Evolutionary conservation across 2,888 invertebrate species (phyloP), one percentile per base, ranked within the genome.

Genomic region (Epistrophella euchroma): DNA sequence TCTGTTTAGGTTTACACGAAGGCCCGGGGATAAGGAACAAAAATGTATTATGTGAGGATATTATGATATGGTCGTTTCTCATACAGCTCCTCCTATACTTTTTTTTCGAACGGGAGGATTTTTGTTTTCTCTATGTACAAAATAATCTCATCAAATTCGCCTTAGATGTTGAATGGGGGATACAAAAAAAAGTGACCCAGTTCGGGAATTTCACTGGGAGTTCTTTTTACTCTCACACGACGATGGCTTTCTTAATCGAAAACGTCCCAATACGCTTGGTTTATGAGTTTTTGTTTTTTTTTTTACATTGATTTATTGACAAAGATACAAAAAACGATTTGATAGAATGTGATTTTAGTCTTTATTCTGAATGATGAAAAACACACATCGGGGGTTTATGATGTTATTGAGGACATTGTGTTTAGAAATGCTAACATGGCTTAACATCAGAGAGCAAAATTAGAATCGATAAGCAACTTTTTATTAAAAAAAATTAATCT

Each of bases 251-350:
- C 60, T 71, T 47, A 81, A 79, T 79, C 84, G 71, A 75, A 79
- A 79, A 58, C 66, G 56, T 79, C 79, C 84, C 75, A 71, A 66
- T 71, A 62, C 62, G 66, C 60, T 75, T 32, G 79, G 15, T 79
- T 75, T 79, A 84, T 84, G 79, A 75, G 79, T 66, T 79, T 47
- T 50, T 75, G 25, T 52, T 52, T 6, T 52, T 52, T 2, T 25
- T 84, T 74, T 66, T 17, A 66, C 74, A 73, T 83, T 73, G 74
- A 79, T 84, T 78, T 83, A 84, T 79, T 64, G 71, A 56, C 11
- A 32, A 45, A 70, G 56, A 83, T 74, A 68, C 60, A 68, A 66
- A 64, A 28, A 56, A 43, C 11, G 11, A 58, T 37, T 37, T 37
- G 35, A 58, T 28, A 19, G 35, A 58, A 15, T 15, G 9, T 58